phyloP scores from a whole-genome alignment of 1,140 invertebrate genomes.

The Drosophila yakuba region DNA sequence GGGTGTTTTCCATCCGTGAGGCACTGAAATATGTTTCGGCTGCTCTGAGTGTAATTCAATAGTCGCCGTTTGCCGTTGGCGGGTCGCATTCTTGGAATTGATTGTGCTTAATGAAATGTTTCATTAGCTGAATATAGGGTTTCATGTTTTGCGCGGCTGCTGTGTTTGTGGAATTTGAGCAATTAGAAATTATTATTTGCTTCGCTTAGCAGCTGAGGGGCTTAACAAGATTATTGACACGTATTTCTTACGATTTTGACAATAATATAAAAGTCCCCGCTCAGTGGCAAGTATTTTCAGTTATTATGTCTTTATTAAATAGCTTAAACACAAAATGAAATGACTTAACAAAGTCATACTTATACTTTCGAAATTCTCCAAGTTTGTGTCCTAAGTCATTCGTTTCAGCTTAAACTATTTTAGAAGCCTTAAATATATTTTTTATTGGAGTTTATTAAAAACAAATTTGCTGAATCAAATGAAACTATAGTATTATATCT shows the following conservation, averaged over 20 bases:
- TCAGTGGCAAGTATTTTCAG: not conserved
- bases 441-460: too few relatives aligned
- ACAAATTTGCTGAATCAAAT: too few relatives aligned
- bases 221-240: not conserved
- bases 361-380: not conserved
- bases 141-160: conserved; percentile 48
- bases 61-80: conserved; percentile 29
- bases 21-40: conserved; percentile 21
- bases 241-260: conserved; percentile 3
- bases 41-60: conserved; percentile 48
- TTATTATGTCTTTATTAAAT: not conserved
- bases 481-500: too few relatives aligned
- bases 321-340: not conserved
- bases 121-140: conserved; percentile 71
- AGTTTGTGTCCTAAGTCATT: not conserved
- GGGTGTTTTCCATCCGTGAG: conserved; percentile 25
- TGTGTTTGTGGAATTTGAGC: conserved; percentile 67
- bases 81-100: conserved; percentile 75
- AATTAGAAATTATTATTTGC: conserved; percentile 81
- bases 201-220: conserved; percentile 32
- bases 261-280: not conserved
- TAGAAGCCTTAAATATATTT: too few relatives aligned
- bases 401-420: too few relatives aligned
- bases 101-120: conserved; percentile 78
- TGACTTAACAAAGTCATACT: not conserved